Conservation (phyloP, 2,888 invertebrate genomes). For the Megaustenia siamemsis region DNA sequence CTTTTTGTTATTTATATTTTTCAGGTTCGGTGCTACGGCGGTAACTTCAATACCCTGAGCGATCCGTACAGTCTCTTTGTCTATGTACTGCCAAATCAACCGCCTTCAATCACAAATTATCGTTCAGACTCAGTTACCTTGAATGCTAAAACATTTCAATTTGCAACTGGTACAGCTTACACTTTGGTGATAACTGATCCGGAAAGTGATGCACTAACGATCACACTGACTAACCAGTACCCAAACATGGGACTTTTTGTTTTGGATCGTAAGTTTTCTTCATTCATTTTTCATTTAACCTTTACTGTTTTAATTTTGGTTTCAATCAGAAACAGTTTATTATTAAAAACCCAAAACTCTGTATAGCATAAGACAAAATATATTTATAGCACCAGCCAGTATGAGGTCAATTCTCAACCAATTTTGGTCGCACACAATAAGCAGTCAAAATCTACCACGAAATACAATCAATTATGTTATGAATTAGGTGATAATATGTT, state of each 20-base stretch:
- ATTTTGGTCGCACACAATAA: too few relatives aligned
- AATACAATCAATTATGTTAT: too few relatives aligned
- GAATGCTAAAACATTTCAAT: slow-evolving; percentile 10
- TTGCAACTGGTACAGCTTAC: slow-evolving; percentile 9
- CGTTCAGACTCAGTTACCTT: background rate
- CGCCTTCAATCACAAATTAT: slow-evolving; percentile 21
- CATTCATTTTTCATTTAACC: too few relatives aligned
- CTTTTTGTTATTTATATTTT: background rate
- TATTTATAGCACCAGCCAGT: too few relatives aligned
- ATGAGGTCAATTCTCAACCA: too few relatives aligned
- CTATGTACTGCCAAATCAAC: slow-evolving; percentile 6
- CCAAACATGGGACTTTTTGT: slow-evolving; percentile 29
- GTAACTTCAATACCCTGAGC: background rate
- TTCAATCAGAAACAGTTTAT: too few relatives aligned
- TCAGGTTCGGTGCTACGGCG: slow-evolving; percentile 3
- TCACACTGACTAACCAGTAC: slow-evolving; percentile 8
- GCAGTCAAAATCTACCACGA: too few relatives aligned
- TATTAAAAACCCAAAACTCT: too few relatives aligned
- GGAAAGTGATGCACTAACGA: slow-evolving; percentile 25
- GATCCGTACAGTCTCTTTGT: background rate
- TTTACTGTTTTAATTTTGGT: too few relatives aligned
- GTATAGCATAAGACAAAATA: too few relatives aligned
- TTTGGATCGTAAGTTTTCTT: slow-evolving; percentile 15
- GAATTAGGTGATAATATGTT: too few relatives aligned
- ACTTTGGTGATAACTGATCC: background rate